Evolutionary conservation across 2,113 vertebrate genomes (phyloP), one percentile per base, ranked within the genome.

Genomic region (Prunella fulvescens): DNA sequence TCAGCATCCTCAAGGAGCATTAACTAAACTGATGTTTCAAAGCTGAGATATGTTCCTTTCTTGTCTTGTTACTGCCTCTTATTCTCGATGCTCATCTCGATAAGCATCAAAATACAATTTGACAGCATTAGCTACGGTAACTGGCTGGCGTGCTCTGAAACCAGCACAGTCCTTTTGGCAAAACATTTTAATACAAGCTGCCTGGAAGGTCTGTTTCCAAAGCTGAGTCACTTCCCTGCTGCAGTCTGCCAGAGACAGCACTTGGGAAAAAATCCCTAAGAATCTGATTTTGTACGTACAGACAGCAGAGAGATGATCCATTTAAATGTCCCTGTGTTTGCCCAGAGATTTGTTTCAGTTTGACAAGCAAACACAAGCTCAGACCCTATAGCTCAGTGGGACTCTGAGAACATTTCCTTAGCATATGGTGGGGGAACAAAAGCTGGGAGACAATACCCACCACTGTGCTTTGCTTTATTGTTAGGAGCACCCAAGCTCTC

Each of bases 141-240:
- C 61, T 81, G 65, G 64, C 77, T 84, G 74, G 67, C 72, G n/a
- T 12, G 54, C 58, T 91, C 92, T 67, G 69, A 90, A 91, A 96
- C 58, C 70, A 94, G 87, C 72, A 60, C 61, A 85, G 84, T 66
- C 61, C 78, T 91, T 88, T 74, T 57, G 88, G 78, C 81, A 95
- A 93, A 83, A 84, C 71, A 33, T 80, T 93, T 95, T 61, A 80
- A 74, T 53, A 79, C 62, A 77, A 94, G 88, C 92, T 95, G 95
- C 84, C 90, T 93, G 93, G 81, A 96, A 96, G 90, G 64, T 84
- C 90, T 2, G 0, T 72, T 85, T 85, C 71, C 83, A 85, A 81
- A 91, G 92, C 94, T 95, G 95, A 97, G 92, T 97, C 96, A 97
- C 73, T 94, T 97, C 85, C 74, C 90, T 33, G 31, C 60, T 80